Evolutionary conservation across 2,888 invertebrate genomes (phyloP), one percentile per base, ranked within the genome.

Genomic region (Netelia virgata): DNA sequence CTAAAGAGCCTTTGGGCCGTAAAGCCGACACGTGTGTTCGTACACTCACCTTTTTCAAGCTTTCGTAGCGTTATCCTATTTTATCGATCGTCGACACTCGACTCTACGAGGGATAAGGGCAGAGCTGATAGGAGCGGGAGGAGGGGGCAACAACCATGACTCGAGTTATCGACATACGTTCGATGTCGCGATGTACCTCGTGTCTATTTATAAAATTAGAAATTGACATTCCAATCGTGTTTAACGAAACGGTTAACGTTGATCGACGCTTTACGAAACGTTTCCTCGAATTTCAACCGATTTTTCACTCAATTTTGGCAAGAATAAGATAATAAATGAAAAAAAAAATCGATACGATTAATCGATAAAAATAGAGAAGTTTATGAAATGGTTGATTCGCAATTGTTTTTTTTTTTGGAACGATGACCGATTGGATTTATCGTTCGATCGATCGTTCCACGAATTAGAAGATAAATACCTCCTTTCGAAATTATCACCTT

Each of bases 201-300:
- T 28, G 69, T 69, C 69, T 68, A 77, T 77, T 68, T 47, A 68
- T 69, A 69, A 77, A 77, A 50, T 59, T 36, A 77, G 69, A 69
- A 61, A 69, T 77, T 77, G 50, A 11, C 59, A 68, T 20, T 57
- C 1, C 10, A 64, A 43, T 63, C 23, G 50, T 11, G 36, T 16
- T 68, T 11, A 14, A 28, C 53, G 36, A 36, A 36, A 36, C 36
- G 36, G 5, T 36, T 36, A 0, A 5, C 36, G 36, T 36, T 36
- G 6, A 36, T 55, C 36, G 23, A 50, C n/a, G 3, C 1, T 47
- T 36, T 36, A 36, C 6, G 36, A 36, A 36, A 36, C 36, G 36
- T 36, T 36, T 36, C 36, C 36, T 36, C 36, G 6, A 36, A 36
- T 6, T 8, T 36, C 36, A 36, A 36, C 6, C 36, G 36, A 36